Evolutionary conservation across 2,888 invertebrate species (phyloP), one percentile per base, ranked within the genome.

Genomic region (Noctua fimbriata): DNA sequence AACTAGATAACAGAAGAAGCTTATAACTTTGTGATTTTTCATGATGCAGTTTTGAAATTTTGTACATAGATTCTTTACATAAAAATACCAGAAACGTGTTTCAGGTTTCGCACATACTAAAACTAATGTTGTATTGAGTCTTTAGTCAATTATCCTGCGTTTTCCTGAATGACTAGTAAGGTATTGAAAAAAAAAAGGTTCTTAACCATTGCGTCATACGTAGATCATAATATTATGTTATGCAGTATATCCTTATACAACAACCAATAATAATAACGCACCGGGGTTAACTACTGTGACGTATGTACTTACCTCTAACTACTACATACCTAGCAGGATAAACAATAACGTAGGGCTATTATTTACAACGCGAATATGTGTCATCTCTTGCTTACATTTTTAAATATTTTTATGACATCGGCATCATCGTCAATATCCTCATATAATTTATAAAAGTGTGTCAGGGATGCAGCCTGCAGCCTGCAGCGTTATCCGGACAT

Each of bases 271-370:
- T 73, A 60, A 58, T 44, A 55, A 32, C 76, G 66, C 52, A 21
- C 66, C 21, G 28, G 77, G 78, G 60, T 60, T 75, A 82, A 73
- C n/a, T 82, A 36, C 71, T 52, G 12, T 66, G 60, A 69, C 71
- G 66, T 63, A 16, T 44, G 21, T 65, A 14, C 32, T 69, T 69
- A 58, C 58, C n/a, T 80, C 2, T 36, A 21, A 18, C 36, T 55
- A 60, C 60, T 36, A 32, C 10, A 21, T n/a, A 71, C 41, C 3
- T 63, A 71, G 18, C 77, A 82, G 86, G 74, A 82, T 69, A 81
- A 81, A 81, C 66, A 73, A 52, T 69, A 65, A 41, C 12, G 71
- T 7, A n/a, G 6, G 10, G 14, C 36, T 36, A 28, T 44, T 74
- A 36, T 47, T 65, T 71, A 21, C 44, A 36, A 69, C 28, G 18